phyloP scores from a whole-genome alignment of 2,113 vertebrate genomes.

The Ptilorrhoa leucosticta region DNA sequence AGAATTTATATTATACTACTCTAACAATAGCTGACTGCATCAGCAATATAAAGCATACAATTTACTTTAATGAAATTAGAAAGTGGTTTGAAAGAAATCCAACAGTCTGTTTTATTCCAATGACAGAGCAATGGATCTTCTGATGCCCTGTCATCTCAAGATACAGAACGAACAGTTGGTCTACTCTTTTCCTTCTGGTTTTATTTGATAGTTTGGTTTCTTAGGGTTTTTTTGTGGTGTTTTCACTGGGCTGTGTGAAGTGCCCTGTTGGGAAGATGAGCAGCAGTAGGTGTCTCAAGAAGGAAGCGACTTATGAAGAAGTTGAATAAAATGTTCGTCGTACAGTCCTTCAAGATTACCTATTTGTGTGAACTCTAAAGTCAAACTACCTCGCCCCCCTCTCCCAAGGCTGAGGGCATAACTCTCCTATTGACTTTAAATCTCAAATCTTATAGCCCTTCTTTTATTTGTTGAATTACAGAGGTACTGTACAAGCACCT shows the following conservation, averaged over 20 bases:
- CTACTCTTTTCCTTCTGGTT: not conserved
- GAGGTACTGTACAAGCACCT: not conserved
- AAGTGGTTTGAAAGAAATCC: not conserved
- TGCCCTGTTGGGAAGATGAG: constrained; percentile 3
- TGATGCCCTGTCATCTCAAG: not conserved
- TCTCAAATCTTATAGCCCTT: not conserved
- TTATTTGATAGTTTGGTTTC: not conserved
- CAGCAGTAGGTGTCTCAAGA: not conserved
- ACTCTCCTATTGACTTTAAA: not conserved
- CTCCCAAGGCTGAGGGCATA: not conserved
- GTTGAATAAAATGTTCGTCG: not conserved
- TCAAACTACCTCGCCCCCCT: not conserved
- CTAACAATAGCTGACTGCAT: not conserved
- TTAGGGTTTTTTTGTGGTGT: not conserved
- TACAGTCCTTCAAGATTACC: not conserved
- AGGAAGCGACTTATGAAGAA: not conserved
- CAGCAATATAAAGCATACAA: not conserved
- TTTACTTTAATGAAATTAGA: not conserved
- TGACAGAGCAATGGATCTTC: not conserved
- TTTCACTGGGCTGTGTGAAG: constrained; percentile 1
- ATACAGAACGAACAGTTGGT: not conserved
- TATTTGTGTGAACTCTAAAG: not conserved
- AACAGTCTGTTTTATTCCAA: not conserved
- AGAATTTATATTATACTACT: not conserved
- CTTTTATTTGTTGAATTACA: not conserved